Base-by-base conservation (phyloP, 2,113 vertebrate species). In the Poecilia latipinna region DNA sequence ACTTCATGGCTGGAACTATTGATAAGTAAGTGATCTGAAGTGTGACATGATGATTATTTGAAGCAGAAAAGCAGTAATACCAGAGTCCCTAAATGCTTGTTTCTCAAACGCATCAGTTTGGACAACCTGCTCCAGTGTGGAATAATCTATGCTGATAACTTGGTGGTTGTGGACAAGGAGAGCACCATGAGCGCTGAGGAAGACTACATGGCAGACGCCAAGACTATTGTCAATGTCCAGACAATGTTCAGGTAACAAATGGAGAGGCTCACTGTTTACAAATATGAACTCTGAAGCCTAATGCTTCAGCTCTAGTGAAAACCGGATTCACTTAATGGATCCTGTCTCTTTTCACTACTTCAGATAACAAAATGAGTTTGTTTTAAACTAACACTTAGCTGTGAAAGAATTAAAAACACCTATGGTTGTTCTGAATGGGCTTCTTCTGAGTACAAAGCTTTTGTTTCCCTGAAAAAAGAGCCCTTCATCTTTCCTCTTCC, bases 201-300 rank as follows among this genome's bases (percentile, higher is more conserved):
- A 75, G 98, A 99, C 91, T 99, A 98, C 92, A 99, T 99, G 98
- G 97, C 98, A 1, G 98, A 99, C 24, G 98, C 98, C 65, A 99
- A 99, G 79, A 99, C 98, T 3, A 99, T 99, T 33, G 98, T 99
- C 64, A 99, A 99, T 12, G 98, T 99, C 44, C 98, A 99, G 86
- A 99, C 98, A 0, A 96, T 99, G 68, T 99, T 99, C 92, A 97
- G 98, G 98, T 99, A 91, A 81, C 24, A 0, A 5, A 51, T 54
- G 78, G 22, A 4, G 8, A 39, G 12, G 11, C 1, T 51, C 12
- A 12, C 8, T 68, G 39, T 7, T 64, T 64, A 31, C 4, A 22
- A 54, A 54, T 54, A 19, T 54, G 24, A 54, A 42, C 39, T 42
- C 39, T 15, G 13, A 42, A 42, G 3, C 39, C 39, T 42, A 42